phyloP scores from a whole-genome alignment of 1,140 invertebrate genomes.

The Gryon sp. region DNA sequence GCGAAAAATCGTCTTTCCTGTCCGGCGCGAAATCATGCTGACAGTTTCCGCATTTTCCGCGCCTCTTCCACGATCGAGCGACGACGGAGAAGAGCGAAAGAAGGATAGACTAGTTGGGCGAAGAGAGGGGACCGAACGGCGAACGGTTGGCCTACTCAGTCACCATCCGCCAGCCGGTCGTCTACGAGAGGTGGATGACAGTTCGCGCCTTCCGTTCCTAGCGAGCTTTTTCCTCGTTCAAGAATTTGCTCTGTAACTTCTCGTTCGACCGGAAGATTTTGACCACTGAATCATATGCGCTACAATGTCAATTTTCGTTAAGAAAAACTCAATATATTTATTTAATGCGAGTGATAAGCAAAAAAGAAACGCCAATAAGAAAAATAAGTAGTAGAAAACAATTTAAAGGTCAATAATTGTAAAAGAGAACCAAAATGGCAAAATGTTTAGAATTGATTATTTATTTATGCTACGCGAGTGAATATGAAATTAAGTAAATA shows the following conservation, averaged over 20 bases:
- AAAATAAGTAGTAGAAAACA: no score
- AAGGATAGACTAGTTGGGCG: slow-evolving; percentile 51
- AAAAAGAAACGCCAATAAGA: no score
- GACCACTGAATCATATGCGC: no score
- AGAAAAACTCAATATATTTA: no score
- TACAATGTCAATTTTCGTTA: no score
- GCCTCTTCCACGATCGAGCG: slow-evolving; percentile 63
- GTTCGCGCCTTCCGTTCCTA: slow-evolving; percentile 65
- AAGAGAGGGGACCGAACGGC: slow-evolving; percentile 64
- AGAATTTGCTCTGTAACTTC: neutral
- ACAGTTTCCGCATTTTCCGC: slow-evolving; percentile 69
- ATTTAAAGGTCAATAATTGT: no score
- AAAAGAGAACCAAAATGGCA: no score
- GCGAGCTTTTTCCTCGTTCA: slow-evolving; percentile 27
- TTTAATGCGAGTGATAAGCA: no score
- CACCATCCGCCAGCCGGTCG: slow-evolving; percentile 75
- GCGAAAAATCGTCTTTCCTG: slow-evolving; percentile 42
- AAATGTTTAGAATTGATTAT: no score
- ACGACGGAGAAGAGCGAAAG: slow-evolving; percentile 56
- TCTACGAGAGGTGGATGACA: slow-evolving; percentile 68
- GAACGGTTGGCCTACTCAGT: slow-evolving; percentile 77
- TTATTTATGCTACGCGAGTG: slow-evolving; percentile 31
- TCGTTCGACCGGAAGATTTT: slow-evolving; percentile 2
- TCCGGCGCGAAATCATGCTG: slow-evolving; percentile 24
- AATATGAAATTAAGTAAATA: neutral